These are phyloP conservation scores for Fringilla coelebs DNA, from an alignment of 2,797 vertebrate species.

Conservation along the genomic window DNA sequence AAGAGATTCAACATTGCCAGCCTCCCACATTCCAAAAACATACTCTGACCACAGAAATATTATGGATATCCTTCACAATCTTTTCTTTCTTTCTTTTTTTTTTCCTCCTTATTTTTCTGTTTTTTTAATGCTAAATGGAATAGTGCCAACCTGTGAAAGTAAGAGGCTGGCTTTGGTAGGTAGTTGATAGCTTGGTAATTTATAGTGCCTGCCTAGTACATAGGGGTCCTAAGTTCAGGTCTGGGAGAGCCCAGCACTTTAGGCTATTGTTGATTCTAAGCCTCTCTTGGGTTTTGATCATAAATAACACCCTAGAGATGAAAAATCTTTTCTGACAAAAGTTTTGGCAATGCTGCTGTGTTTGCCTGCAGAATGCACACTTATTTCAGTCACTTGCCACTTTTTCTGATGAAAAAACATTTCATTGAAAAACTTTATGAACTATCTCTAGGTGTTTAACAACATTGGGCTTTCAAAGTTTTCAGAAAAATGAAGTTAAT, in stretches of 20 bases:
- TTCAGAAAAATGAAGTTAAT: background rate
- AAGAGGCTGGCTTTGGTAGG: background rate
- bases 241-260: background rate
- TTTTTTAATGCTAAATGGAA: background rate
- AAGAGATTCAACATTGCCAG: background rate
- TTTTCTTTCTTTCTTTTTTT: background rate
- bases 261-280: background rate
- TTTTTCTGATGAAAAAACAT: background rate
- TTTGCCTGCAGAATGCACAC: background rate
- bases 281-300: background rate
- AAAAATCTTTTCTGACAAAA: constrained; percentile 37
- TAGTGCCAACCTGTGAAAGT: background rate
- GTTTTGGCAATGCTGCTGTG: background rate
- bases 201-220: background rate
- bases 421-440: background rate
- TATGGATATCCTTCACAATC: background rate
- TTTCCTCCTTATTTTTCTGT: background rate
- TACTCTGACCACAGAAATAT: background rate
- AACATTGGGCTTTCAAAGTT: background rate
- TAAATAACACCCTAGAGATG: constrained; percentile 27
- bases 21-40: background rate
- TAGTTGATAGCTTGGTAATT: constrained; percentile 26
- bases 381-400: background rate
- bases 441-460: background rate
- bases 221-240: background rate